Base-by-base conservation (phyloP, 2,888 invertebrate genomes). In the Ptychoptera albimana region DNA sequence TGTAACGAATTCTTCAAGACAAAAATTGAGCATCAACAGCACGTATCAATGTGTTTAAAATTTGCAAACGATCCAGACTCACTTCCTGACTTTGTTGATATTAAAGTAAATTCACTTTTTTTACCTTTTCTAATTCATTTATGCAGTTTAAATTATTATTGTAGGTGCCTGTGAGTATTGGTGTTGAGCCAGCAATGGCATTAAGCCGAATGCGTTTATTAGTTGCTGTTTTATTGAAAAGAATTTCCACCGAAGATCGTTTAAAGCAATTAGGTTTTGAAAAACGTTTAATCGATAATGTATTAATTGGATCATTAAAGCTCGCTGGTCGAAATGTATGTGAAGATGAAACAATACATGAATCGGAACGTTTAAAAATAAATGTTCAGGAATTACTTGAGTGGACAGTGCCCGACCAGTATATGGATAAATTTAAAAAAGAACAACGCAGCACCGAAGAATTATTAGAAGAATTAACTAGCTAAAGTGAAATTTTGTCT, bases 221-320 rank as follows among this genome's bases (percentile, higher is more conserved):
- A 35, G 69, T 88, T 50, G 88, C 87, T 2, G 77, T 87, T 37
- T 71, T 88, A 37, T 64, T 88, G 43, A 85, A 85, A 54, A 81
- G 82, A 63, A 87, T 89, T 50, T 86, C 86, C 13, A 77, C 79
- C n/a, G 77, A 79, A 50, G 80, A 82, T 52, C 76, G 80, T 55
- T 70, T 88, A 39, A 77, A 79, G 49, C 80, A 79, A 55, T 66
- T 88, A 57, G 87, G 88, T 54, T 79, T 77, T 64, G 82, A 82
- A 46, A 72, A 72, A 54, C 62, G 64, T 35, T 71, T 86, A 8
- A 85, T 89, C 49, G 88, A 88, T 58, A 82, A 86, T 50, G 79
- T 88, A 4, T 70, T 89, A 2, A 69, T 79, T 44, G 83, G 84
- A 51, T 84, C 86, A 0, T 70, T 88, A 36, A 74, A 79, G 56